Evolutionary conservation across 92 coral and sea anemone species (phyloP), one percentile per base, ranked within the genome.

Genomic region (Paragorgia papillata): DNA sequence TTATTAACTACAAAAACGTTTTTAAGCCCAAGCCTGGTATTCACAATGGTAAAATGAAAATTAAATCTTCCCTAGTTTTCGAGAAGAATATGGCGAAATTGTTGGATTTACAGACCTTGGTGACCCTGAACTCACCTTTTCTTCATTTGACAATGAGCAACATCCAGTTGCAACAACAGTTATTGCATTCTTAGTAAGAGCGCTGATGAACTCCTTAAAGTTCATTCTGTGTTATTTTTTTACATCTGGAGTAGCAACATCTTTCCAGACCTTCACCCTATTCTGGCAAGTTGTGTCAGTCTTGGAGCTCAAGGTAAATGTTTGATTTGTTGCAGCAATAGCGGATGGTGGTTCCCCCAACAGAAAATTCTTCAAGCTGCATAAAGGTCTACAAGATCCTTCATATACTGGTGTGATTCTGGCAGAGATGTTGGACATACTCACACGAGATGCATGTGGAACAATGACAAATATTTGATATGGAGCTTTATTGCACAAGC

Each of bases 161-260:
- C n/a, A n/a, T n/a, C 68, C 68, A 62, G 37, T 62, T 1, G 68
- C 68, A 62, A 28, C n/a, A 62, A 62, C 68, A 62, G 68, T 62
- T 19, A 62, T 62, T 62, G 68, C 41, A 62, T 62, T 62, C 41
- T 29, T 62, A 62, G 24, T 62, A 1, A 62, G 68, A 62, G 68
- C 40, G 10, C n/a, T 26, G 25, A 21, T 62, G 20, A 13, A 26
- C 40, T 37, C 43, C 4, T 37, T 10, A 37, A 37, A 37, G 10
- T 37, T 37, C 10, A 37, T 37, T 37, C 43, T 62, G 44, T 62
- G 68, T 3, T 62, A 62, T 62, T 62, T 20, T 33, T 62, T 62
- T 33, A 62, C 68, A 62, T 62, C 68, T 17, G 68, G 35, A 62
- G 44, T 29, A 21, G 68, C 68, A 62, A 62, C 68, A 7, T 25